These are phyloP conservation scores for Hypotaenidia okinawae DNA, from an alignment of 2,797 vertebrate genomes.

Conservation along the genomic window DNA sequence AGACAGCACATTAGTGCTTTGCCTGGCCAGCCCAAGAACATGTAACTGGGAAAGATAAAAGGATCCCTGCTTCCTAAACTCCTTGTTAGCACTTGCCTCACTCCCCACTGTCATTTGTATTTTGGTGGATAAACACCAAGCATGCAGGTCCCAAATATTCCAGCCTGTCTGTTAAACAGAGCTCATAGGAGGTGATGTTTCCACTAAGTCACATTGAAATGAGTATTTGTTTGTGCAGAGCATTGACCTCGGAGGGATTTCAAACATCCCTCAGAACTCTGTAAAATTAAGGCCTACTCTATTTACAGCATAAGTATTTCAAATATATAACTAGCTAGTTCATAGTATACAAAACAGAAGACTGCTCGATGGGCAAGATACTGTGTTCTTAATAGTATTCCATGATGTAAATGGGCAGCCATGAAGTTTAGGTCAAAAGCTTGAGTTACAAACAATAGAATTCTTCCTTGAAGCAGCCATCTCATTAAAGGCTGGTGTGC, in stretches of 20 bases:
- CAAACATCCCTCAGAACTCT: not conserved
- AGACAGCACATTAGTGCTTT: slow-evolving; percentile 38
- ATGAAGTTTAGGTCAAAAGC: not conserved
- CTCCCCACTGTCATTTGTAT: not conserved
- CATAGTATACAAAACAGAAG: not conserved
- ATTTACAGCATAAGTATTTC: not conserved
- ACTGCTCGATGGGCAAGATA: not conserved
- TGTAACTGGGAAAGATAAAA: not conserved
- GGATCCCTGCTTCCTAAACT: not conserved
- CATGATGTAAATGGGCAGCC: not conserved
- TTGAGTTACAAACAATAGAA: not conserved
- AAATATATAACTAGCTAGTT: not conserved
- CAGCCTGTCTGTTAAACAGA: not conserved
- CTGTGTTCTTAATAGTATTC: not conserved
- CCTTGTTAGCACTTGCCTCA: not conserved
- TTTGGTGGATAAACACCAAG: not conserved
- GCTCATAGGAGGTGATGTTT: not conserved
- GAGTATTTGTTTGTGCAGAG: not conserved
- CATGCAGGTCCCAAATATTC: not conserved
- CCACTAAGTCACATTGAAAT: not conserved
- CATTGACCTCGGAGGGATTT: not conserved
- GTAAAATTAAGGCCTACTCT: not conserved
- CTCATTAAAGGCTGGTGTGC: not conserved
- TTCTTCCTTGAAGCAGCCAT: not conserved
- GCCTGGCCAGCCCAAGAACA: not conserved